Base-by-base conservation (phyloP, 1,140 invertebrate species). In the Bradynema listronoti region DNA sequence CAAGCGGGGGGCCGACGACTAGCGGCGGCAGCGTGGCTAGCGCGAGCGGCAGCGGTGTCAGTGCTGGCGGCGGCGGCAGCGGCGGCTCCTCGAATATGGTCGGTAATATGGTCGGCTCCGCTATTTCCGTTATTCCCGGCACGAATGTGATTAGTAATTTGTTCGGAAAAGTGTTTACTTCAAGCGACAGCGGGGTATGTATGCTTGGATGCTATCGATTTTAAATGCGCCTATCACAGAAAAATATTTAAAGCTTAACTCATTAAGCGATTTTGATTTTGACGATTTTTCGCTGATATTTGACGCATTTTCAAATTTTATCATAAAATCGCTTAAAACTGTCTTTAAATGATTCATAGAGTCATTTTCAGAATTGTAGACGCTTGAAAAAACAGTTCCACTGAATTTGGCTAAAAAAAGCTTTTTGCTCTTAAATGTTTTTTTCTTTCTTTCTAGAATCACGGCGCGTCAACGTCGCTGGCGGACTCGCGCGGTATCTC, bases 61-160 rank as follows among this genome's bases (percentile, higher is more conserved):
- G 36, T 51, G 64, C 69, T 5, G 66, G 60, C 45, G 72, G 66
- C 58, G 61, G 71, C 6, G 58, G 42, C 30, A 84, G 84, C 1
- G 85, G 49, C 11, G 46, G 56, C 32, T 61, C 52, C 7, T 57
- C 59, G 5, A 39, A 39, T 6, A 65, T 62, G 43, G 64, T 67
- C 30, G 71, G 53, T 32, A 68, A 63, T 45, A 57, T 73, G 56
- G 61, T 75, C 16, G 73, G 70, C 6, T 58, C 45, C n/a, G 72
- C 71, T 32, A 66, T 75, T 22, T 74, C 66, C 25, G 66, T 65
- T 19, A 73, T 76, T 16, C 73, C 73, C 2, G 73, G 73, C 34
- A 66, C 65, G 7, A 65, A 58, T 42, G 84, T 89, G 58, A 84
- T 90, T 42, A 87, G 86, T 63, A 90, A 88, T 79, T 81, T 91